phyloP scores from a whole-genome alignment of 2,888 invertebrate genomes.

The Oscheius sp. region DNA sequence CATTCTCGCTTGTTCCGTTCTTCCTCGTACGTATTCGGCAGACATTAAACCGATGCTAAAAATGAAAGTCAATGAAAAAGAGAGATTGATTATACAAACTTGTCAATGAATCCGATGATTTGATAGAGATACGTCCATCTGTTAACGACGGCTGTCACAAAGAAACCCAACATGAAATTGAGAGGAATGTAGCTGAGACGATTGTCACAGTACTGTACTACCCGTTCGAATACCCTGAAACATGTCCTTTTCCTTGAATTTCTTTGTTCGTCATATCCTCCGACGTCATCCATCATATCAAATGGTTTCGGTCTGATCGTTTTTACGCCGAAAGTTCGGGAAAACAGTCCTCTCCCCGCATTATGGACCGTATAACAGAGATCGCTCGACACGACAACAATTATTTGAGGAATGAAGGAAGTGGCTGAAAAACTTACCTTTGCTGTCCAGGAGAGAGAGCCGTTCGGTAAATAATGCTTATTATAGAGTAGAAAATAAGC shows the following conservation, averaged over 20 bases:
- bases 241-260: neutral
- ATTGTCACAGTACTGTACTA: constrained; percentile 55
- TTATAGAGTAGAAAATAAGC: constrained; percentile 51
- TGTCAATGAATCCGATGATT: constrained; percentile 61
- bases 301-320: no score
- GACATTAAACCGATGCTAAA: constrained; percentile 59
- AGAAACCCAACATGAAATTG: constrained; percentile 60
- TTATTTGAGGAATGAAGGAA: no score
- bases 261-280: neutral
- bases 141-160: constrained; percentile 57
- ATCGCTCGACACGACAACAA: neutral
- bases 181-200: constrained; percentile 56
- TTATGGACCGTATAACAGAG: constrained; percentile 1
- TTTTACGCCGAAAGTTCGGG: neutral
- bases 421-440: constrained; percentile 35
- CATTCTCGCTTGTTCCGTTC: constrained; percentile 53
- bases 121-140: constrained; percentile 59
- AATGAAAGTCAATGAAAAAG: neutral
- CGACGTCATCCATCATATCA: no score
- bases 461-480: constrained; percentile 53
- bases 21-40: constrained; percentile 56
- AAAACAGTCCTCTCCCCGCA: neutral
- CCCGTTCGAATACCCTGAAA: constrained; percentile 52
- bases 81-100: constrained; percentile 38
- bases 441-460: constrained; percentile 54